Evolutionary conservation across 2,797 vertebrate genomes (phyloP).

Genomic region (Myotis findleyi): DNA sequence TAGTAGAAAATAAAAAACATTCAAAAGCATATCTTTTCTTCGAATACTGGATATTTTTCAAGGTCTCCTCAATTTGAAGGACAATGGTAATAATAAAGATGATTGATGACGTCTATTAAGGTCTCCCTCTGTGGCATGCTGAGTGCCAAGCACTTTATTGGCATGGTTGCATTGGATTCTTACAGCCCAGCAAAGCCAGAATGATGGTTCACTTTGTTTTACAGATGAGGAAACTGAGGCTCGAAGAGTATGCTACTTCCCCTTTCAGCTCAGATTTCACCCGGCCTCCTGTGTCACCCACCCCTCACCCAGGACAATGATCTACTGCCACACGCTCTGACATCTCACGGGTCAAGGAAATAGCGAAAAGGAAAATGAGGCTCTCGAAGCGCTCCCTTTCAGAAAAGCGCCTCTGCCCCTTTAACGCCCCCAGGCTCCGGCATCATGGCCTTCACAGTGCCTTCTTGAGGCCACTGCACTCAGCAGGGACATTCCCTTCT

Average conservation of each 20-base stretch:
- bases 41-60: not conserved
- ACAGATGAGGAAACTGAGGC: not conserved
- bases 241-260: not conserved
- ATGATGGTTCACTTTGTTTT: not conserved
- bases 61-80: not conserved
- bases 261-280: not conserved
- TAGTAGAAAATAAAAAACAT: not conserved
- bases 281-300: not conserved
- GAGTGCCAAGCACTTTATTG: not conserved
- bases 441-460: slow-evolving; percentile 1
- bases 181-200: not conserved
- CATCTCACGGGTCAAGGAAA: not conserved
- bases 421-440: not conserved
- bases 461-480: slow-evolving; percentile 17
- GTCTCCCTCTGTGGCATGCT: not conserved
- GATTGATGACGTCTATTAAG: not conserved
- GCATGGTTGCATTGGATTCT: not conserved
- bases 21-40: not conserved
- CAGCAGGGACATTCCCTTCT: not conserved
- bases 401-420: not conserved
- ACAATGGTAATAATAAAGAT: not conserved
- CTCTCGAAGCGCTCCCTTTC: not conserved
- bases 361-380: not conserved
- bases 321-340: not conserved
- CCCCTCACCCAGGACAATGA: not conserved